Evolutionary conservation across 2,797 vertebrate genomes (phyloP).

Genomic region (Etheostoma perlongum): DNA sequence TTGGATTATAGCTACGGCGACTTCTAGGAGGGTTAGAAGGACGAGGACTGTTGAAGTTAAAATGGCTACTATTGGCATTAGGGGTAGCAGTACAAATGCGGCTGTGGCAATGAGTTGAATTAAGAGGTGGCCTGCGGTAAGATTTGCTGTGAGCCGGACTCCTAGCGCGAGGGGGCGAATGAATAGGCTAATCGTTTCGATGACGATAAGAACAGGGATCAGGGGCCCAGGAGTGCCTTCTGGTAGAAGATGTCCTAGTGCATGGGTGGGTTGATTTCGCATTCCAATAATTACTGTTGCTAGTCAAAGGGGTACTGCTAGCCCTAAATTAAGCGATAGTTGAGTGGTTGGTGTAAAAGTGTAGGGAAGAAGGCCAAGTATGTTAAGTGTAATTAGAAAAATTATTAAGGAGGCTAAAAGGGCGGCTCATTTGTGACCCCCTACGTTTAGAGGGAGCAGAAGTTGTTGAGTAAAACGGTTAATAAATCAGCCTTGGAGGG

Average conservation of each 20-base stretch:
- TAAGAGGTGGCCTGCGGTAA: conserved; percentile 32
- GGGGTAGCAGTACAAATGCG: rapidly evolving
- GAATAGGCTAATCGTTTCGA: conserved; percentile 70
- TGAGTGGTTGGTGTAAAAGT: conserved; percentile 64
- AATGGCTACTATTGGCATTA: rapidly evolving
- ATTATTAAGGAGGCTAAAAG: neutral
- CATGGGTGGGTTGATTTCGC: neutral
- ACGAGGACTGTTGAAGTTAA: rapidly evolving
- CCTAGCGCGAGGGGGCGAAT: conserved; percentile 54
- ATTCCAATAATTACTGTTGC: conserved; percentile 38
- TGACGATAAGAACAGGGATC: conserved; percentile 42
- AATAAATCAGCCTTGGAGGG: conserved; percentile 21
- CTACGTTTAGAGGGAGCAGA: rapidly evolving
- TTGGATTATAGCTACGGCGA: conserved; percentile 55
- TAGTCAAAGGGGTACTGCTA: conserved; percentile 35
- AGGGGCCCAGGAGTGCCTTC: conserved; percentile 26
- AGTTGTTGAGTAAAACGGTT: conserved; percentile 22
- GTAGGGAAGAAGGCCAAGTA: conserved; percentile 26
- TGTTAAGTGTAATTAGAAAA: conserved; percentile 4
- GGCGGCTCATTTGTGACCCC: conserved; percentile 36
- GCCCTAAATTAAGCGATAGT: conserved; percentile 6
- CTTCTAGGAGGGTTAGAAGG: neutral
- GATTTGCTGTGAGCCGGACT: conserved; percentile 56
- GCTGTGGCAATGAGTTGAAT: conserved; percentile 42
- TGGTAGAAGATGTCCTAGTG: conserved; percentile 48